These are phyloP conservation scores for Cathartes aura DNA, from an alignment of 2,113 vertebrate species.

Conservation along the genomic window DNA sequence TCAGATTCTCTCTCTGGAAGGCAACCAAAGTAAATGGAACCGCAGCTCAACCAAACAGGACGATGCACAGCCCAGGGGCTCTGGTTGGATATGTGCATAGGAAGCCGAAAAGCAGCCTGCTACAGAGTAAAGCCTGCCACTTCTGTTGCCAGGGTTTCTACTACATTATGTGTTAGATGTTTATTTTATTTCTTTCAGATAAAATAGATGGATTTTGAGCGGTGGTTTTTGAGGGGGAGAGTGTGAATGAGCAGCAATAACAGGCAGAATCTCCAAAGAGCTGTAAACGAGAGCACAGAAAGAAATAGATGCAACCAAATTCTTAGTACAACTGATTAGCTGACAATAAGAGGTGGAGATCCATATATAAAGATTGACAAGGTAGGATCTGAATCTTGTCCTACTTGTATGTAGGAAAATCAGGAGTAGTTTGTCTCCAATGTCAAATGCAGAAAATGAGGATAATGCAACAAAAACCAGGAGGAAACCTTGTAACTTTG, in stretches of 20 bases:
- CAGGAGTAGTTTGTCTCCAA: background rate
- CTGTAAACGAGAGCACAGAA: background rate
- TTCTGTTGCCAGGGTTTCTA: background rate
- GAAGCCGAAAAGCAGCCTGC: background rate
- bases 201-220: background rate
- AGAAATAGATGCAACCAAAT: background rate
- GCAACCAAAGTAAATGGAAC: background rate
- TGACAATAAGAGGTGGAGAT: background rate
- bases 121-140: background rate
- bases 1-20: conserved; percentile 9
- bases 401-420: background rate
- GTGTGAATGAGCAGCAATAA: background rate
- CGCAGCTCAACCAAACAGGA: background rate
- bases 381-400: background rate
- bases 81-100: background rate
- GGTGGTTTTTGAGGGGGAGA: background rate
- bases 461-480: background rate
- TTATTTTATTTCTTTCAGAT: background rate
- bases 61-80: background rate
- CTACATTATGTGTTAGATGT: background rate
- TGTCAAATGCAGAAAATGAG: background rate
- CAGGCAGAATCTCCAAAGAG: background rate
- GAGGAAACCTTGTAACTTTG: background rate
- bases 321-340: background rate
- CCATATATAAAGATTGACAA: background rate